Percentiles rank a stretch among this genome's conserved stretches.
These are phyloP conservation scores for Caenorhabditis brenneri DNA, from an alignment of 1,140 invertebrate genomes.

Conservation along the genomic window DNA sequence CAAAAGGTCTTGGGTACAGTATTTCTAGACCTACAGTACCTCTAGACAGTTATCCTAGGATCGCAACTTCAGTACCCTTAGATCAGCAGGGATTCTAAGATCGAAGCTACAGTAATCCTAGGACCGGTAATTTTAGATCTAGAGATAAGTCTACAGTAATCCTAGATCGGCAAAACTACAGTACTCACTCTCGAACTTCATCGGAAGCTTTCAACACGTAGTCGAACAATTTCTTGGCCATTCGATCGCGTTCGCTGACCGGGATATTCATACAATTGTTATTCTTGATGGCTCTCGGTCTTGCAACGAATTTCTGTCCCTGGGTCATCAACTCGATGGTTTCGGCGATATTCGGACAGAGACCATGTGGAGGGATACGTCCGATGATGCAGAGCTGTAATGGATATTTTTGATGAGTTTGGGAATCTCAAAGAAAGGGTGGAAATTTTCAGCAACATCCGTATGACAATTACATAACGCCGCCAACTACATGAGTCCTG, in stretches of 20 bases:
- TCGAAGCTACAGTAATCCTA: too few relatives aligned
- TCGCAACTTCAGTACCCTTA: too few relatives aligned
- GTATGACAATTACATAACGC: not conserved
- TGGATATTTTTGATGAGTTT: too few relatives aligned
- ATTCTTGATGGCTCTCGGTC: slow-evolving; percentile 73
- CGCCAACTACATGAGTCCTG: too few relatives aligned
- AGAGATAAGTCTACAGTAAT: too few relatives aligned
- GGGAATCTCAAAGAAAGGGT: not conserved
- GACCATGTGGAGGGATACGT: slow-evolving; percentile 32
- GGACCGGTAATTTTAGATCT: too few relatives aligned
- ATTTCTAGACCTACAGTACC: too few relatives aligned
- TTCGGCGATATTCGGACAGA: slow-evolving; percentile 7
- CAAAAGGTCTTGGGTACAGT: too few relatives aligned
- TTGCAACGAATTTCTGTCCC: not conserved
- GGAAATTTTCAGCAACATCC: not conserved
- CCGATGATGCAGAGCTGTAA: slow-evolving; percentile 48
- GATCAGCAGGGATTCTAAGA: too few relatives aligned
- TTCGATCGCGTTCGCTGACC: slow-evolving; percentile 75
- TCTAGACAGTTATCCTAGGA: too few relatives aligned
- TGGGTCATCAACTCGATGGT: slow-evolving; percentile 48
- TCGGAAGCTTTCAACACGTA: slow-evolving; percentile 72
- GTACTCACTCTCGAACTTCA: slow-evolving; percentile 74
- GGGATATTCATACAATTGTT: slow-evolving; percentile 86
- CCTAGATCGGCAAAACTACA: too few relatives aligned
- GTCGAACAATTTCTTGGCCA: slow-evolving; percentile 77